phyloP scores from a whole-genome alignment of 2,113 vertebrate genomes.

The Callopanchax toddi region DNA sequence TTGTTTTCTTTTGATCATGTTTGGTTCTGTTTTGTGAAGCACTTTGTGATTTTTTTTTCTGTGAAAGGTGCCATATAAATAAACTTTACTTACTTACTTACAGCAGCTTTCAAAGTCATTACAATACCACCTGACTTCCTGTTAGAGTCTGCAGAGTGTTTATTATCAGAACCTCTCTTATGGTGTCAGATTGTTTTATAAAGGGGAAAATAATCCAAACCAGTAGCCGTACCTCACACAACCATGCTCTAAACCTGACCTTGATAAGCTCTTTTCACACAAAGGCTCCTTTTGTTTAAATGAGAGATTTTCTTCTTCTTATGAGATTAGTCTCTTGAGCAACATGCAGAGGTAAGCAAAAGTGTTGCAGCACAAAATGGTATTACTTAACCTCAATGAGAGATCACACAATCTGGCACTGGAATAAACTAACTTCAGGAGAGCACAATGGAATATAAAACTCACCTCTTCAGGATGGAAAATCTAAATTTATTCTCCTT shows the following conservation, averaged over 20 bases:
- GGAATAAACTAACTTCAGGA: neutral
- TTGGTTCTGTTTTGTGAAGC: too few relatives aligned
- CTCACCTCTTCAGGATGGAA: too few relatives aligned
- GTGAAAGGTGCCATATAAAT: too few relatives aligned
- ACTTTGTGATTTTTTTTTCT: too few relatives aligned
- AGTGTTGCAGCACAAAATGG: slow-evolving; percentile 13
- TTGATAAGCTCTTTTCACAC: slow-evolving; percentile 45
- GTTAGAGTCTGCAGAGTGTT: neutral
- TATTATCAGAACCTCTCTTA: neutral
- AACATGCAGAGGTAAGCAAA: slow-evolving; percentile 47
- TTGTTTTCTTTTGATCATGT: too few relatives aligned
- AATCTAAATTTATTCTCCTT: too few relatives aligned
- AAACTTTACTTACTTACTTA: too few relatives aligned
- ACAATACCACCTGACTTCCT: neutral
- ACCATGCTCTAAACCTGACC: slow-evolving; percentile 33
- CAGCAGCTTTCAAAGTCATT: too few relatives aligned
- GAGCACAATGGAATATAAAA: too few relatives aligned
- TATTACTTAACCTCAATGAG: slow-evolving; percentile 8
- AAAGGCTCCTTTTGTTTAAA: slow-evolving; percentile 60
- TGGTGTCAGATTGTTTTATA: neutral
- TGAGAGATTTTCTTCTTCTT: slow-evolving; percentile 57
- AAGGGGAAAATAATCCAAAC: too few relatives aligned
- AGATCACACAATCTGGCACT: neutral
- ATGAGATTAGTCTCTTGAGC: slow-evolving; percentile 64
- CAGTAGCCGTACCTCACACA: slow-evolving; percentile 31